Conservation (phyloP, 2,888 invertebrate genomes). For the Cantharis lateralis region DNA sequence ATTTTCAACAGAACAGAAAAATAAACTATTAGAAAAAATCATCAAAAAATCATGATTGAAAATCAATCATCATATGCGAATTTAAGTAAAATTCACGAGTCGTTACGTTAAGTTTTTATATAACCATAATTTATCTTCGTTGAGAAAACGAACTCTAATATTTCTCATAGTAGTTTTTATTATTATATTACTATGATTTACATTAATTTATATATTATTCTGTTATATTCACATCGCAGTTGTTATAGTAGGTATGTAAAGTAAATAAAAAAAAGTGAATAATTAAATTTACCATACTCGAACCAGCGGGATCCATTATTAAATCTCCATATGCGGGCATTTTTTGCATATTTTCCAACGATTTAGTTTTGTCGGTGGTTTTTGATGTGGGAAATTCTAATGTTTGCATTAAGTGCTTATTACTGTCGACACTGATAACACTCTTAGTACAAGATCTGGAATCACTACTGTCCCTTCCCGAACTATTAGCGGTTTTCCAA, state of each 20-base stretch:
- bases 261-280: not conserved
- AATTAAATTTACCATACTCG: slow-evolving; percentile 16
- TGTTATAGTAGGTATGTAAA: not conserved
- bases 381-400: slow-evolving; percentile 1
- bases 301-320: slow-evolving; percentile 44
- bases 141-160: not conserved
- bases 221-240: not conserved
- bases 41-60: too few relatives aligned
- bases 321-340: slow-evolving; percentile 55
- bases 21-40: too few relatives aligned
- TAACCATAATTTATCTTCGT: not conserved
- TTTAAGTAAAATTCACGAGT: not conserved
- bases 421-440: slow-evolving; percentile 22
- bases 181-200: not conserved
- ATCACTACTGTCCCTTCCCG: slow-evolving; percentile 33
- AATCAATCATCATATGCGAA: too few relatives aligned
- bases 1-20: too few relatives aligned
- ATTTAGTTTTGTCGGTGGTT: slow-evolving; percentile 43
- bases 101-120: not conserved
- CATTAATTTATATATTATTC: not conserved
- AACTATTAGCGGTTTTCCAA: slow-evolving; percentile 46
- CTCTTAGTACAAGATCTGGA: slow-evolving; percentile 15
- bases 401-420: slow-evolving; percentile 9
- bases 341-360: slow-evolving; percentile 48
- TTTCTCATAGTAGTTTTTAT: not conserved